phyloP scores from a whole-genome alignment of 1,140 invertebrate species.

The Portunus trituberculatus region DNA sequence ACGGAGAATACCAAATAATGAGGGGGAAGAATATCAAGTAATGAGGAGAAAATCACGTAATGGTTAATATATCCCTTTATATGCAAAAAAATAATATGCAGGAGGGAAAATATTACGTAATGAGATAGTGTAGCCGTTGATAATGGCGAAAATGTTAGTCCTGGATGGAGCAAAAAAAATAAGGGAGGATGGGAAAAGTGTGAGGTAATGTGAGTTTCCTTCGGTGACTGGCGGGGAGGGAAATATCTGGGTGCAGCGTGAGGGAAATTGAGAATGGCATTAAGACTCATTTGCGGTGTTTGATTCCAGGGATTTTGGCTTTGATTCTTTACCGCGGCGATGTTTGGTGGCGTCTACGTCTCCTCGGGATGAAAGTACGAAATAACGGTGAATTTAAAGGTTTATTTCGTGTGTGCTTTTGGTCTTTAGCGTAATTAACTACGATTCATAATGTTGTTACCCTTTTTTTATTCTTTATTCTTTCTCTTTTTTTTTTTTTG shows the following conservation, averaged over 20 bases:
- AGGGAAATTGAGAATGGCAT: neutral
- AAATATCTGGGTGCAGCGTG: neutral
- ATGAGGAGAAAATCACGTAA: constrained; percentile 22
- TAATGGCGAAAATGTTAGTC: neutral
- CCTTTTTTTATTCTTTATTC: neutral
- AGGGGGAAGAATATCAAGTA: neutral
- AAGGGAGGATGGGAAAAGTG: neutral
- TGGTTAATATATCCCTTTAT: constrained; percentile 3
- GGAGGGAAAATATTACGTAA: constrained; percentile 6
- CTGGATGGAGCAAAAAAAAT: neutral
- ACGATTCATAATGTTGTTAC: neutral
- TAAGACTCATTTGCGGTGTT: neutral
- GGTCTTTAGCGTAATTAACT: neutral
- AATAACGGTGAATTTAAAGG: neutral
- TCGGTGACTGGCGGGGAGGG: neutral
- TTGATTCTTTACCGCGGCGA: neutral
- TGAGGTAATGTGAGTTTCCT: constrained; percentile 21
- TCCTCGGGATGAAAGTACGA: neutral
- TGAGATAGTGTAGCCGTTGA: neutral
- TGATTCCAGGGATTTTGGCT: neutral
- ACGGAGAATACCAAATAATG: neutral
- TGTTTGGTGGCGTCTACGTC: neutral
- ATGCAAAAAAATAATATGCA: constrained; percentile 13
- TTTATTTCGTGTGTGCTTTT: neutral
- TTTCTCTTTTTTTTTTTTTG: neutral